Evolutionary conservation across 2,113 vertebrate species (phyloP).

Genomic region (Emydocephalus ijimae): DNA sequence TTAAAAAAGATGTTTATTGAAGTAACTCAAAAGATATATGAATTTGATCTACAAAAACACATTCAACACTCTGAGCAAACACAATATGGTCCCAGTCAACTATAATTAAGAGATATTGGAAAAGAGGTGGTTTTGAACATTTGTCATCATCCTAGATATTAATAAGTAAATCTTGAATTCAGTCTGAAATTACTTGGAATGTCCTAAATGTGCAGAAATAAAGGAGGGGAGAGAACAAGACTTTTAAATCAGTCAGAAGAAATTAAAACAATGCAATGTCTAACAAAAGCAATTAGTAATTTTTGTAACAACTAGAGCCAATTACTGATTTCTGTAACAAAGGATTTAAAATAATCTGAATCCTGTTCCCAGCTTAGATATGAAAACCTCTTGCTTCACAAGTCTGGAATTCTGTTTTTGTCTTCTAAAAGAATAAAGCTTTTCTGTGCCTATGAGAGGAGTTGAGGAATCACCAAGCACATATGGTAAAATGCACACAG

Average conservation of each 20-base stretch:
- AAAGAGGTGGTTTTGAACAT: neutral
- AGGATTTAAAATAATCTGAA: neutral
- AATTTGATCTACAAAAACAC: neutral
- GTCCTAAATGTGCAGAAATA: neutral
- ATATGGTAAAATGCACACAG: neutral
- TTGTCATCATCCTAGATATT: neutral
- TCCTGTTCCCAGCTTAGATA: neutral
- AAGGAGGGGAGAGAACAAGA: neutral
- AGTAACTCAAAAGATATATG: neutral
- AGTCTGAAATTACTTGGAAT: neutral
- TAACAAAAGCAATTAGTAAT: neutral
- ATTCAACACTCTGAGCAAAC: neutral
- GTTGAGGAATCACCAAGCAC: neutral
- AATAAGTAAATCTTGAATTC: neutral
- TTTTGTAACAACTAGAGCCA: neutral
- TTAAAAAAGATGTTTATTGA: neutral
- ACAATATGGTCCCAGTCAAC: neutral
- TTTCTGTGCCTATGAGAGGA: neutral
- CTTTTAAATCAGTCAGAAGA: neutral
- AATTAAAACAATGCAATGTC: neutral
- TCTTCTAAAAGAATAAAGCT: neutral
- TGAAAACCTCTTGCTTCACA: neutral
- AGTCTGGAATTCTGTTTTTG: neutral
- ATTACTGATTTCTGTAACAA: neutral
- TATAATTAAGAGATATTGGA: neutral